These are phyloP conservation scores for Caenorhabditis afra DNA, from an alignment of 2,888 invertebrate species.

Conservation along the genomic window DNA sequence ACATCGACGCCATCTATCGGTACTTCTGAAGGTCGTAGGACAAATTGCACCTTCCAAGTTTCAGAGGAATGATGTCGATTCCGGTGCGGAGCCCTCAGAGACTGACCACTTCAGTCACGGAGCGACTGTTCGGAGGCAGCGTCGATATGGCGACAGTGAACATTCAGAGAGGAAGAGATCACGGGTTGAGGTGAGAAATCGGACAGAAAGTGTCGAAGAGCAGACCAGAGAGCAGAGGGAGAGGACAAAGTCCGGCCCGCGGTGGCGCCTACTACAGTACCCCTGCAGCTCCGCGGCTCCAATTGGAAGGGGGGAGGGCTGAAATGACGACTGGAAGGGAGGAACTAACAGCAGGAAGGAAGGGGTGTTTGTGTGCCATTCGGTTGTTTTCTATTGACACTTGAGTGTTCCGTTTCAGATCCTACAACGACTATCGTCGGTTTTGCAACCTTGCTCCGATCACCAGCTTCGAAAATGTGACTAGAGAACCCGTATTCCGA, in stretches of 20 bases:
- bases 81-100: constrained; percentile 88
- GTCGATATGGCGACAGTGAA: constrained; percentile 94
- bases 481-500: not conserved
- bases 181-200: constrained; percentile 86
- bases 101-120: constrained; percentile 87
- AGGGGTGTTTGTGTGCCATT: not conserved
- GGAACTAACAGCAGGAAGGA: not conserved
- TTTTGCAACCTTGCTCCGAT: constrained; percentile 90
- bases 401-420: constrained; percentile 13
- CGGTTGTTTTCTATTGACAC: not conserved
- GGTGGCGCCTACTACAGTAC: constrained; percentile 26
- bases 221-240: not conserved
- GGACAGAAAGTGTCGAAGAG: not conserved
- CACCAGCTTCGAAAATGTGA: constrained; percentile 80
- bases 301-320: constrained; percentile 1
- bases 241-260: constrained; percentile 11
- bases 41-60: constrained; percentile 81
- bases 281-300: not conserved
- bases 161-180: constrained; percentile 86
- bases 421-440: constrained; percentile 90
- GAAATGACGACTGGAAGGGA: not conserved
- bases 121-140: constrained; percentile 70
- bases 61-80: constrained; percentile 91
- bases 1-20: constrained; percentile 67
- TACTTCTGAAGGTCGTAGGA: not conserved